A percentile compares a stretch with the other conserved stretches of the same genome.
Evolutionary conservation across 2,113 vertebrate species (phyloP).

Genomic region (Cyphomyrus plagiostoma): DNA sequence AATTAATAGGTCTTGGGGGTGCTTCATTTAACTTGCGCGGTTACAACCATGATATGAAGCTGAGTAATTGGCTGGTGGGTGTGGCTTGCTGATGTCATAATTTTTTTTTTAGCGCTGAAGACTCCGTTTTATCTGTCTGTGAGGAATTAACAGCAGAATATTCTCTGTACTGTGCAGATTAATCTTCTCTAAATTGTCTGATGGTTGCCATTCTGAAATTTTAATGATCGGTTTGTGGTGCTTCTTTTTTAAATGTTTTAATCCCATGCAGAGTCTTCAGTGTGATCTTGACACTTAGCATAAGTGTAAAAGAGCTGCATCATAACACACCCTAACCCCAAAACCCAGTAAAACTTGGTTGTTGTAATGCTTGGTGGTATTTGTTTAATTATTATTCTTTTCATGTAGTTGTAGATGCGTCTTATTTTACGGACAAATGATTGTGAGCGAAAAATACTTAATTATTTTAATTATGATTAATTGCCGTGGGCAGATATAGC

Average conservation of each 20-base stretch:
- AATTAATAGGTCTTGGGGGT: background rate
- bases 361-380: background rate
- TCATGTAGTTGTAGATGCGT: background rate
- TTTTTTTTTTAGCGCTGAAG: background rate
- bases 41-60: background rate
- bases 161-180: background rate
- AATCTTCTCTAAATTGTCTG: background rate
- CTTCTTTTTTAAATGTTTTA: background rate
- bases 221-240: background rate
- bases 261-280: background rate
- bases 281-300: background rate
- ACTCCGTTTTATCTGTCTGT: background rate
- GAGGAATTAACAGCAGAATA: background rate
- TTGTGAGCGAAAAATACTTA: background rate
- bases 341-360: background rate
- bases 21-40: background rate
- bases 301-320: background rate
- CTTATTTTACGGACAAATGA: background rate
- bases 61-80: background rate
- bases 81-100: background rate
- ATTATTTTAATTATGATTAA: background rate
- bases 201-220: background rate
- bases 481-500: background rate
- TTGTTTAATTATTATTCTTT: background rate
- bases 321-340: background rate